Evolutionary conservation across 35 echinoderm and acorn worm species (phyloP), one percentile per base, ranked within the genome.

Genomic region (Hemicentrotus pulcherrimus): DNA sequence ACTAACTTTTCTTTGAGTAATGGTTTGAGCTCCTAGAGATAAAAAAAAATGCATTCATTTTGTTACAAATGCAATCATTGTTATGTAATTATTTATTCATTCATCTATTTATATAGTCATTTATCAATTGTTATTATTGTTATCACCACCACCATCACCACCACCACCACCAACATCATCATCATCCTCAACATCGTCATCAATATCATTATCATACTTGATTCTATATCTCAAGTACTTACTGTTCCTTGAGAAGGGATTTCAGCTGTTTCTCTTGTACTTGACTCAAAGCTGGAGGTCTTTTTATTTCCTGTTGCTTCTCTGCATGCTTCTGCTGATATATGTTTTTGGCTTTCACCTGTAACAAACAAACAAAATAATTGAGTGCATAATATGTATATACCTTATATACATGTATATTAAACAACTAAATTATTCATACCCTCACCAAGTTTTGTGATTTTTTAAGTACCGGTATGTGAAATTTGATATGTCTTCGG

Each of bases 321-420:
- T 47, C 91, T 28, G 30, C 48, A 31, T 93, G n/a, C 46, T 93
- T 93, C 30, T 93, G 46, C n/a, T 93, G 91, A 58, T 93, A 93
- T 16, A 16, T 93, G n/a, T 93, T 24, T 47, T 93, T 93, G 28
- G 91, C 91, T 93, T 93, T 93, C 91, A 93, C 91, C 91, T 93
- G 13, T 4, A 47, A 45, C 5, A 10, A 89, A 89, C 8, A 70
- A 22, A 78, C 65, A 78, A n/a, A n/a, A 78, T 28, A 78, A 22
- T 28, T 0, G 7, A 71, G 5, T n/a, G 2, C n/a, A n/a, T 78
- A 5, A 78, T 78, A 78, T 78, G 8, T 59, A 59, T 0, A 59
- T 11, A 14, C 1, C 12, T 59, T 16, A 59, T 59, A 59, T 6
- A 16, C 52, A 41, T n/a, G n/a, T n/a, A n/a, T n/a, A 3, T 41